Evolutionary conservation across 2,888 invertebrate species (phyloP), one percentile per base, ranked within the genome.

Genomic region (Sinodicranocentrus sp.): DNA sequence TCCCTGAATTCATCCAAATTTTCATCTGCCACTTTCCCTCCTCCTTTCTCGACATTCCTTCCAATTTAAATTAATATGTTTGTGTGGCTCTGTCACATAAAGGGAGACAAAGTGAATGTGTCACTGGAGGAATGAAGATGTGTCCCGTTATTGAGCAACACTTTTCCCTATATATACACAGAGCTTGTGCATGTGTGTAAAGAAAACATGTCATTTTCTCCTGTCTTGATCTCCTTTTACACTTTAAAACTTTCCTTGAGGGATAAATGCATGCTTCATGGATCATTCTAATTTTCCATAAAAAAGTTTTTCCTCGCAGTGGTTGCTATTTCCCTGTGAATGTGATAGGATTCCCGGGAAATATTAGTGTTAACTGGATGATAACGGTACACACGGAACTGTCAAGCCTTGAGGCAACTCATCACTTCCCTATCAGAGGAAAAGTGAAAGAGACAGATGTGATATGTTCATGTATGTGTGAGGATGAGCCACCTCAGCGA

Each of bases 381-480:
- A 6, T 43, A 13, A 10, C 8, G 6, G 26, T 26, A 19, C 33
- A 54, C 70, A 10, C 5, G 33, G 15, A 39, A 52, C 17, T 72
- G 72, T 59, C 59, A 72, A 72, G 72, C 72, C 72, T 72, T 57
- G 28, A 72, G 72, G 72, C 59, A 72, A 39, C 70, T 70, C 70
- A 70, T 70, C 70, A 28, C 54, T 26, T 25, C 48, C 8, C 67
- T 19, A 21, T 23, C 26, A 15, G 39, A 23, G 13, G 5, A 15
- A 67, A 21, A 67, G 43, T 43, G 17, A 43, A 43, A 67, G 63
- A n/a, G 28, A 28, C 57, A 23, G 13, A 57, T 57, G 52, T 52
- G 57, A 52, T 15, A 52, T n/a, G 52, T 52, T 17, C 15, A 52
- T 15, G 52, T 2, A 43, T 6, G 13, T 10, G 33, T 6, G 33